phyloP scores from a whole-genome alignment of 2,888 invertebrate genomes.

The Tetranychus truncatus region DNA sequence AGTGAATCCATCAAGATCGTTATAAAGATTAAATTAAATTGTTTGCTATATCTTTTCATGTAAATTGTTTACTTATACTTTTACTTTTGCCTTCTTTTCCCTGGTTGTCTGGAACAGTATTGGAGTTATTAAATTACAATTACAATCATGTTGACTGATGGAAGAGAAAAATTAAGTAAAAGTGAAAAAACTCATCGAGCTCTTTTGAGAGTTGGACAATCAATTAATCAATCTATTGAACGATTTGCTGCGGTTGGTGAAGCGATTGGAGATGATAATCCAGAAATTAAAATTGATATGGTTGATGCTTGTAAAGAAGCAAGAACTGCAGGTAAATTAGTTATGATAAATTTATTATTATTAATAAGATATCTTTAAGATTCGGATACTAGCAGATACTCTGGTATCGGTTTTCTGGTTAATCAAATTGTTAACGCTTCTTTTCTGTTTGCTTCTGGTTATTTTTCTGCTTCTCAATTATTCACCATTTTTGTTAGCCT shows the following conservation, averaged over 20 bases:
- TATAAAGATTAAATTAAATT: too few species aligned
- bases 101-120: too few species aligned
- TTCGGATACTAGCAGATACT: too few species aligned
- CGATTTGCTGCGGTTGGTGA: conserved; percentile 95
- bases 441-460: not conserved
- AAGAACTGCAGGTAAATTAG: conserved; percentile 58
- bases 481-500: conserved; percentile 42
- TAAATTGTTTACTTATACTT: too few species aligned
- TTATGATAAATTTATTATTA: too few species aligned
- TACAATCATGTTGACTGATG: not conserved
- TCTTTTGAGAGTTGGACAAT: conserved; percentile 79
- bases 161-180: conserved; percentile 33
- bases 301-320: conserved; percentile 95
- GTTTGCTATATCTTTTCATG: too few species aligned
- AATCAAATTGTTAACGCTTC: not conserved
- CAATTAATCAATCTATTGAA: conserved; percentile 89
- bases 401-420: too few species aligned
- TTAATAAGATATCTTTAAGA: too few species aligned
- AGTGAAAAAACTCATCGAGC: conserved; percentile 48
- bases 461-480: not conserved
- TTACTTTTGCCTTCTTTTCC: too few species aligned
- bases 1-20: too few species aligned
- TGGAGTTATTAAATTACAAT: too few species aligned
- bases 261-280: conserved; percentile 93
- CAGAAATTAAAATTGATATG: conserved; percentile 91